phyloP scores from a whole-genome alignment of 2,888 invertebrate genomes.

The Timandra comae region DNA sequence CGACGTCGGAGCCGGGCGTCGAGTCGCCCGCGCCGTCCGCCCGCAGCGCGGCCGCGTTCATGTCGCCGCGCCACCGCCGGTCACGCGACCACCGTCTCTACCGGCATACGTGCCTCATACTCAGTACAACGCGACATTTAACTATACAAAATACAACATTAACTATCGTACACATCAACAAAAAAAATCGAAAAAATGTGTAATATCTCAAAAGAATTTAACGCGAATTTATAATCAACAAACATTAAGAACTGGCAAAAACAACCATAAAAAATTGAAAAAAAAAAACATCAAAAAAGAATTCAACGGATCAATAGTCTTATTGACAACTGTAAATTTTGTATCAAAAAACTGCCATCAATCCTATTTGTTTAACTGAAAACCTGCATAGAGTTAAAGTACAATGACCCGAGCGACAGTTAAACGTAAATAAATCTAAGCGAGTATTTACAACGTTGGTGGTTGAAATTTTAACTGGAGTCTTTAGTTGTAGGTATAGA shows the following conservation, averaged over 20 bases:
- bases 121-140: constrained; percentile 27
- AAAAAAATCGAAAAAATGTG: too few relatives aligned
- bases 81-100: constrained; percentile 62
- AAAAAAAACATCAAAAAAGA: too few relatives aligned
- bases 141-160: constrained; percentile 2
- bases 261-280: too few relatives aligned
- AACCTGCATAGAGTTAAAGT: too few relatives aligned
- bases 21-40: constrained; percentile 70
- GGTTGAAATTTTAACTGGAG: constrained; percentile 2
- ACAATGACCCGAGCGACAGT: neutral
- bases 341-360: too few relatives aligned
- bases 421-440: constrained; percentile 7
- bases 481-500: constrained; percentile 11
- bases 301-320: too few relatives aligned
- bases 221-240: too few relatives aligned
- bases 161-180: too few relatives aligned
- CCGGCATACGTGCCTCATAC: constrained; percentile 49
- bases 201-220: too few relatives aligned
- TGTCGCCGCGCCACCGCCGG: constrained; percentile 51
- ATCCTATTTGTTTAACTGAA: too few relatives aligned
- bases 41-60: constrained; percentile 69
- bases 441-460: constrained; percentile 1
- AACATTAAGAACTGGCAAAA: too few relatives aligned
- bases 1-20: constrained; percentile 73
- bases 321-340: too few relatives aligned